Percentiles rank a stretch among this genome's conserved stretches.
Evolutionary conservation across 1,140 invertebrate species (phyloP).

Genomic region (Diachasmimorpha longicaudata): DNA sequence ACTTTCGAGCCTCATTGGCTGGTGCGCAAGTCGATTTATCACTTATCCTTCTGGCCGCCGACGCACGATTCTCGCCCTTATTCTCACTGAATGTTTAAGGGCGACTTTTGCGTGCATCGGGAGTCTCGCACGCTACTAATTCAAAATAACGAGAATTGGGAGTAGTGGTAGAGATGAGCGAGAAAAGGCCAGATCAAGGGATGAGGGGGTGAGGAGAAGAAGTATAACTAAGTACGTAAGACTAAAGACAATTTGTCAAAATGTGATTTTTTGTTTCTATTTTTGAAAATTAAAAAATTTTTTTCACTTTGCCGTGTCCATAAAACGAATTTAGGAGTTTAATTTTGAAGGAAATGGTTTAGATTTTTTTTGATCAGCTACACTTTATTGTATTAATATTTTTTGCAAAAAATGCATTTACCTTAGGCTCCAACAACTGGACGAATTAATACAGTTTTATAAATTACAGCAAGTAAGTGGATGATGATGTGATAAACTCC

Average conservation of each 20-base stretch:
- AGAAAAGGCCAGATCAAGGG: not conserved
- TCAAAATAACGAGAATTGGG: conserved; percentile 33
- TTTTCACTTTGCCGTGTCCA: not conserved
- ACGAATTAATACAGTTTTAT: too few relatives aligned
- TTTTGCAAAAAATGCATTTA: too few relatives aligned
- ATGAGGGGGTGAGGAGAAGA: not conserved
- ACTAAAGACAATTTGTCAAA: not conserved
- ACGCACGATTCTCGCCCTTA: conserved; percentile 46
- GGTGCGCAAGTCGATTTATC: conserved; percentile 59
- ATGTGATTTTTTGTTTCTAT: conserved; percentile 9
- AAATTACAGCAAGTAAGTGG: too few relatives aligned
- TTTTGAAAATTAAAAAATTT: conserved; percentile 29
- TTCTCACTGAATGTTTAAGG: conserved; percentile 36
- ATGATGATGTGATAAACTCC: too few relatives aligned
- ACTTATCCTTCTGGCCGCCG: conserved; percentile 45
- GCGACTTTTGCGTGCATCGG: conserved; percentile 34
- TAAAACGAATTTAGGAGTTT: not conserved
- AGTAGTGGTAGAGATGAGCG: conserved; percentile 31
- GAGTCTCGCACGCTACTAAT: conserved; percentile 52
- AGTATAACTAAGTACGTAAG: not conserved
- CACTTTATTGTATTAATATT: too few relatives aligned
- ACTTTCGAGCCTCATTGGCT: conserved; percentile 58
- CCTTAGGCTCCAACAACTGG: too few relatives aligned
- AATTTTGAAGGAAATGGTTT: too few relatives aligned
- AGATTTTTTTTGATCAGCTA: too few relatives aligned